phyloP scores from a whole-genome alignment of 2,113 vertebrate species.

The Passer montanus region DNA sequence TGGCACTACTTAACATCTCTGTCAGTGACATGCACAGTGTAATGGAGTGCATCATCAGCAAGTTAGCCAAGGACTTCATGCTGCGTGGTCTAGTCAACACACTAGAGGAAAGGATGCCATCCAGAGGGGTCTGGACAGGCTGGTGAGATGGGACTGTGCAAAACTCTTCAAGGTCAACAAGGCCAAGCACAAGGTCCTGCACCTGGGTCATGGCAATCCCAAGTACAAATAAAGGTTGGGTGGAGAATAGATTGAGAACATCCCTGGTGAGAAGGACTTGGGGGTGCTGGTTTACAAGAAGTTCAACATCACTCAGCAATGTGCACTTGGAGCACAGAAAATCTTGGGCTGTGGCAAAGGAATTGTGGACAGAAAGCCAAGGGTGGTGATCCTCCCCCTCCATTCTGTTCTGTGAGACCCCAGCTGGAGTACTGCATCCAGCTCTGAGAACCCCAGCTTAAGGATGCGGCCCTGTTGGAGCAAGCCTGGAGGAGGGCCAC shows the following conservation, averaged over 20 bases:
- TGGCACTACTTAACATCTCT: not conserved
- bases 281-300: not conserved
- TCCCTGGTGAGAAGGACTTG: not conserved
- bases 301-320: not conserved
- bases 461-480: not conserved
- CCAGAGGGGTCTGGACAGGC: not conserved
- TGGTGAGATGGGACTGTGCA: accelerated
- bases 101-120: not conserved
- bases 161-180: not conserved
- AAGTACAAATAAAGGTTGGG: not conserved
- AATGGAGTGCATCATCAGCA: not conserved
- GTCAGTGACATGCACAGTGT: not conserved
- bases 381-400: not conserved
- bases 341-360: not conserved
- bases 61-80: not conserved
- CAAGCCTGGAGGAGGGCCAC: accelerated
- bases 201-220: accelerated
- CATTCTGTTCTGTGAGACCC: not conserved
- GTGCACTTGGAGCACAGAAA: not conserved
- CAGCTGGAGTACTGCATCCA: not conserved
- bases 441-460: not conserved
- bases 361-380: not conserved
- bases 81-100: accelerated
- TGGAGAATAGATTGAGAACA: not conserved
- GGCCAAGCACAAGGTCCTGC: not conserved